phyloP scores from a whole-genome alignment of 2,888 invertebrate genomes.

The Charanyca ferruginea region DNA sequence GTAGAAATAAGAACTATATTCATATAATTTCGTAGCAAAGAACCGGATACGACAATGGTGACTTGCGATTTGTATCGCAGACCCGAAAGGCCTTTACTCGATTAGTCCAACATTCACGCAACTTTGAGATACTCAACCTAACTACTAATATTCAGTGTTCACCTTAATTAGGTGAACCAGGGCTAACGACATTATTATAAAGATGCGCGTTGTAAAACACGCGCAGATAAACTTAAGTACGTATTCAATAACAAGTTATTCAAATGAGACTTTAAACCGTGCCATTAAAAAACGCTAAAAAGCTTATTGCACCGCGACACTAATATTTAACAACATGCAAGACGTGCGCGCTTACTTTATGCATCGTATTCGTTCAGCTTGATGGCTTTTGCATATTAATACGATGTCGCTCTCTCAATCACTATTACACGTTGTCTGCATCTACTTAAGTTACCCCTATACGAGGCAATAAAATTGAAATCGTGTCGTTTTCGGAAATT shows the following conservation, averaged over 20 bases:
- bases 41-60: constrained; percentile 18
- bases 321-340: constrained; percentile 63
- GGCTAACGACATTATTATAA: constrained; percentile 14
- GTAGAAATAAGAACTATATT: not conserved
- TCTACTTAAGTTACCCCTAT: constrained; percentile 26
- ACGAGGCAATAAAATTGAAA: constrained; percentile 32
- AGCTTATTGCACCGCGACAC: constrained; percentile 48
- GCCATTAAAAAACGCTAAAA: constrained; percentile 57
- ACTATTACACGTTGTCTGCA: constrained; percentile 49
- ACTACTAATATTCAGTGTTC: constrained; percentile 1
- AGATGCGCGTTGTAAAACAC: constrained; percentile 12
- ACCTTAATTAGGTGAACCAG: constrained; percentile 1
- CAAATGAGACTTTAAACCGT: constrained; percentile 44
- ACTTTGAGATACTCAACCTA: not conserved
- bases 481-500: constrained; percentile 33
- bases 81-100: constrained; percentile 3
- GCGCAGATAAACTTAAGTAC: constrained; percentile 22
- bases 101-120: constrained; percentile 3
- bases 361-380: constrained; percentile 76
- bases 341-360: constrained; percentile 68
- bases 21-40: not conserved
- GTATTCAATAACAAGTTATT: constrained; percentile 46
- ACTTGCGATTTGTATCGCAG: constrained; percentile 4
- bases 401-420: constrained; percentile 54
- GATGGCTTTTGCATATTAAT: constrained; percentile 83